These are phyloP conservation scores for Drosophila macrospina DNA, from an alignment of 2,888 invertebrate species.

Conservation along the genomic window DNA sequence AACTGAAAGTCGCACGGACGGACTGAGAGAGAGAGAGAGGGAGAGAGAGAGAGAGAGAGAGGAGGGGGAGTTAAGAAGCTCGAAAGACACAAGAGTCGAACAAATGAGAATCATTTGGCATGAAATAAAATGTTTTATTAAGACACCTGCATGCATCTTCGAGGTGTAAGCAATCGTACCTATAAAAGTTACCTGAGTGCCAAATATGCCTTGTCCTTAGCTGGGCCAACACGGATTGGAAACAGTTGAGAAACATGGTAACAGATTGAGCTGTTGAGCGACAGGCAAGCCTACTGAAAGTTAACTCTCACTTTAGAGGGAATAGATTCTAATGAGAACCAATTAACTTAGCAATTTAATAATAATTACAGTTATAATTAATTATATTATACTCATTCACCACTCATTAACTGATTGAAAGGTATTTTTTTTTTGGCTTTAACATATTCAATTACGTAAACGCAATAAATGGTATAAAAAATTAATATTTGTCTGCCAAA, in stretches of 20 bases:
- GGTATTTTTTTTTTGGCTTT: neutral
- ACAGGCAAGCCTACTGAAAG: neutral
- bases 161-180: constrained; percentile 11
- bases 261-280: neutral
- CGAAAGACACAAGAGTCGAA: constrained; percentile 39
- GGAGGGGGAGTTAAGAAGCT: neutral
- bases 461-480: no score
- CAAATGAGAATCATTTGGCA: constrained; percentile 73
- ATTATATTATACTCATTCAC: no score
- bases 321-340: no score
- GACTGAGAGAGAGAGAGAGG: neutral
- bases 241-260: neutral
- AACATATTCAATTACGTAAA: no score
- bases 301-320: neutral
- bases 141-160: constrained; percentile 31
- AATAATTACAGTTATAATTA: no score
- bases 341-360: no score
- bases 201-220: constrained; percentile 11
- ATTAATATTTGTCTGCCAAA: no score
- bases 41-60: neutral
- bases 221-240: neutral
- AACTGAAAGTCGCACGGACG: constrained; percentile 12
- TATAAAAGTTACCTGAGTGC: constrained; percentile 20
- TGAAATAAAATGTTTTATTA: constrained; percentile 77
- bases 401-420: no score